Percentiles rank a stretch among this genome's conserved stretches.
phyloP scores from a whole-genome alignment of 2,113 vertebrate genomes.

The Sorex fumeus region DNA sequence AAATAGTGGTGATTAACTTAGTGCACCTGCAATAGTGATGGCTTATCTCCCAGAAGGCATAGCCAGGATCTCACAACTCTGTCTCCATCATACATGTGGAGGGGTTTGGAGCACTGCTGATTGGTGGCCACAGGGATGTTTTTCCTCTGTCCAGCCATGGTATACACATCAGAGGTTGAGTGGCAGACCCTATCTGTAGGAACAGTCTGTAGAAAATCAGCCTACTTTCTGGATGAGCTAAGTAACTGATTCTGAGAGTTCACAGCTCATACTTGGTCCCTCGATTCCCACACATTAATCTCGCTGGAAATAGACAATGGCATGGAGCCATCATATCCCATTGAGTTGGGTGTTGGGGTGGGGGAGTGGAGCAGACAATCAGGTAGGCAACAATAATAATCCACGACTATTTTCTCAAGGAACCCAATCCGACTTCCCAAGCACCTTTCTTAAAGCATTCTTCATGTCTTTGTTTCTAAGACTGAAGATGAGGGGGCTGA shows the following conservation, averaged over 20 bases:
- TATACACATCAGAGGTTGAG: no score
- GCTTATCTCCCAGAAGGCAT: no score
- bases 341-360: no score
- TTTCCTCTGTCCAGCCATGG: no score
- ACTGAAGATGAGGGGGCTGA: conserved; percentile 79
- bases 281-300: neutral
- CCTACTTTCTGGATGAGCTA: neutral
- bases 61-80: no score
- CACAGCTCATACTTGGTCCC: neutral
- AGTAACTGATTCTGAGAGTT: fast-evolving
- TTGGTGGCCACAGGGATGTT: no score
- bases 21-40: no score
- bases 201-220: no score
- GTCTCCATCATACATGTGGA: no score
- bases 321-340: neutral
- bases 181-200: no score
- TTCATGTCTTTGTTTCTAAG: conserved; percentile 83
- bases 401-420: neutral
- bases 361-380: neutral
- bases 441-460: conserved; percentile 60
- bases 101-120: no score
- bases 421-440: neutral
- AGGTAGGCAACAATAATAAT: neutral
- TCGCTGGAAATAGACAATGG: neutral
- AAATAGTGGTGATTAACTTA: no score